Evolutionary conservation across 2,113 vertebrate genomes (phyloP).

Genomic region (Thunnus thynnus): DNA sequence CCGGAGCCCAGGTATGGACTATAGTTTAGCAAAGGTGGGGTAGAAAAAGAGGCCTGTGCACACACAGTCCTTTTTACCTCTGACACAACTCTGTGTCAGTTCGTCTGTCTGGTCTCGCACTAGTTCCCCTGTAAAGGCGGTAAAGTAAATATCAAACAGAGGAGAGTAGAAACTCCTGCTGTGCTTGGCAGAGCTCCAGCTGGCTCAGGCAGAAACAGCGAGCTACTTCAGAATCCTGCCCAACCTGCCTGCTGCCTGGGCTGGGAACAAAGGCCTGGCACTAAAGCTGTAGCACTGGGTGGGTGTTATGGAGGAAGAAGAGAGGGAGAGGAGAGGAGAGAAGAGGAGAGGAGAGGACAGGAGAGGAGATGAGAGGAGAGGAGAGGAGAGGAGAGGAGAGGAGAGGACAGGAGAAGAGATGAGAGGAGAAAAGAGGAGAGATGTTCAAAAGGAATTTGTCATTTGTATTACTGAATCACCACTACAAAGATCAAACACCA

Average conservation of each 20-base stretch:
- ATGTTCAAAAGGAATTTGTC: constrained; percentile 12
- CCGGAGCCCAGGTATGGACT: constrained; percentile 41
- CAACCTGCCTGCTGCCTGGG: constrained; percentile 73
- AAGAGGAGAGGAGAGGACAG: too few species aligned
- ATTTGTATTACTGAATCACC: constrained; percentile 24
- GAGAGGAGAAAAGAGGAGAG: background rate
- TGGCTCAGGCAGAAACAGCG: constrained; percentile 73
- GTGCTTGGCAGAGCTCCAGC: constrained; percentile 82
- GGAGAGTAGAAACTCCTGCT: constrained; percentile 82
- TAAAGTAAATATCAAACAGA: constrained; percentile 87
- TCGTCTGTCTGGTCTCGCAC: constrained; percentile 78
- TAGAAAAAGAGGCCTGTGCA: constrained; percentile 42
- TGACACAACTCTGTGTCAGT: constrained; percentile 74
- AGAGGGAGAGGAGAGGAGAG: too few species aligned
- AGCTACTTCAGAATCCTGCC: constrained; percentile 78
- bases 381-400: background rate
- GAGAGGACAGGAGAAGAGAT: background rate
- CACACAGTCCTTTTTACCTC: constrained; percentile 57
- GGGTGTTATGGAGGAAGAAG: constrained; percentile 1
- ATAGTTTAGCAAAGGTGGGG: constrained; percentile 59
- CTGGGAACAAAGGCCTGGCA: constrained; percentile 78
- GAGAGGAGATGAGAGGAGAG: too few species aligned
- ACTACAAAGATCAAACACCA: constrained; percentile 33
- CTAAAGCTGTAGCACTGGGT: constrained; percentile 30
- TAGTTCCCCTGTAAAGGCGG: constrained; percentile 78